Evolutionary conservation across 1,140 invertebrate genomes (phyloP), one percentile per base, ranked within the genome.

Genomic region (Oppia nitens): DNA sequence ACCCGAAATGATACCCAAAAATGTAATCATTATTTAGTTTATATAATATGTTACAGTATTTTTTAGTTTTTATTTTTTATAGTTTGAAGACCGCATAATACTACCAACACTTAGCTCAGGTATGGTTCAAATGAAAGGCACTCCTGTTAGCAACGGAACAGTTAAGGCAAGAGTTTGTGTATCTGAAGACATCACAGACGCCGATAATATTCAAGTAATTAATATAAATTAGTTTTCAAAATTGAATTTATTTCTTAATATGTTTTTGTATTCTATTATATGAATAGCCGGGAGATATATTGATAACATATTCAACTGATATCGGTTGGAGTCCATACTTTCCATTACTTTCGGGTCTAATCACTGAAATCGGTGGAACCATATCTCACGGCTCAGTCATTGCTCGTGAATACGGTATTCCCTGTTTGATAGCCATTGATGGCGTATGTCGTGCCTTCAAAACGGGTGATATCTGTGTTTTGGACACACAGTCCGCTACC

Each of bases 281-380:
- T n/a, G n/a, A n/a, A n/a, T n/a, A 54, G n/a, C 64, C 65, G 49
- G 84, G 83, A 1, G 85, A 90, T 66, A 79, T 91, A 62, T 71
- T 90, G 47, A 81, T 91, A 58, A 87, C 85, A 0, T 73, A 77
- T 57, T 77, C 77, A 23, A 89, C 85, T 0, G 86, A 91, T 67
- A 83, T 89, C 57, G 85, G 82, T 17, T 91, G 87, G 87, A 82
- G 82, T n/a, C 85, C 86, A 1, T 89, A 87, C 68, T 91, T 90
- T 66, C 84, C 86, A 0, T 73, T 90, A 9, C 69, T 90, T 4
- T 72, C 76, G 1, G 87, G 85, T 20, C 77, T 91, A 17, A 82
- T 87, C 3, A 90, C 86, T 0, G 87, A 91, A 71, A 72, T 88
- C 4, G 86, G 86, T 21, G 86, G 87, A 48, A 75, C 89, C 1